Evolutionary conservation across 2,797 vertebrate genomes (phyloP), one percentile per base, ranked within the genome.

Genomic region (Notoglanidium macrostoma): DNA sequence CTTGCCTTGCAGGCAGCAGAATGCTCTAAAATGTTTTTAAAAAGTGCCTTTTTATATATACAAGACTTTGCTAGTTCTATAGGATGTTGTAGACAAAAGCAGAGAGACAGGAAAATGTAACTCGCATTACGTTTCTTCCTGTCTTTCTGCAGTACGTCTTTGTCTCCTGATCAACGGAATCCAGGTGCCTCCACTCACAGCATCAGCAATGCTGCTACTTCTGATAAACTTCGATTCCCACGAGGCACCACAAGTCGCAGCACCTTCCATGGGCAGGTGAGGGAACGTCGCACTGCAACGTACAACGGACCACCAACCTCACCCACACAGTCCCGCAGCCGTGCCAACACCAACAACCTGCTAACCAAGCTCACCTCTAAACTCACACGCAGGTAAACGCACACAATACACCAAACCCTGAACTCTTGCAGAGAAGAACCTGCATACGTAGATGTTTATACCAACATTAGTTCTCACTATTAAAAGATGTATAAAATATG

Each of bases 341-440:
- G 98, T 57, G 98, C 97, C 88, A 90, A 92, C 17, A 98, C 98
- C 93, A 97, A 98, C 91, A 99, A 99, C 89, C 97, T 99, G 0
- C 99, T 99, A 93, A 98, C 96, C 91, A 99, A 99, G 92, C 96
- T 99, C 85, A 99, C 98, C 91, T 99, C 98, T 80, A 99, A 99
- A 89, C 97, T 99, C 68, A 99, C 98, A 0, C 96, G 98, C 95
- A 99, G 98, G 98, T 99, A 97, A 93, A 96, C 91, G 68, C 84
- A 44, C 29, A 51, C 0, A 65, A 44, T 14, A 4, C 70, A 65
- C 72, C 14, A 44, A 83, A 51, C 46, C 29, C 49, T 70, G 19
- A 70, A 15, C 17, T 54, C 49, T 54, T 10, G 3, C 40, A 46
- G 26, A 79, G 32, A n/a, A 10, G 1, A 83, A 32, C 51, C 57